phyloP scores from a whole-genome alignment of 2,113 vertebrate species.

The Oophaga pumilio region DNA sequence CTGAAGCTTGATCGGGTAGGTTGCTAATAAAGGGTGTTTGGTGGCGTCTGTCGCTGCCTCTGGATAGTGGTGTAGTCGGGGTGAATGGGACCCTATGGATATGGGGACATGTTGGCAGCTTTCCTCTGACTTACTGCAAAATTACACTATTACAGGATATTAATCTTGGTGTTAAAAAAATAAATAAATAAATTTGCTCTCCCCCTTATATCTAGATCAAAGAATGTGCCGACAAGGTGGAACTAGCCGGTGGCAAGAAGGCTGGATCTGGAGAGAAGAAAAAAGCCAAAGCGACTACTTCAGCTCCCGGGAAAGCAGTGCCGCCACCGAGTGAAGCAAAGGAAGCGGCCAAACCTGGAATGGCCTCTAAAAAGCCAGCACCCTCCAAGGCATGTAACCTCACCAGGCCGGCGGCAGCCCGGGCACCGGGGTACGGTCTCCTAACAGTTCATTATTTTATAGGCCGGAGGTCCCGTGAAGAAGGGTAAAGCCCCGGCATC shows the following conservation, averaged over 20 bases:
- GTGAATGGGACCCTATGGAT: too few species aligned
- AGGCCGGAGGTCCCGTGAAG: constrained; percentile 83
- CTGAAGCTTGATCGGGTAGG: constrained; percentile 94
- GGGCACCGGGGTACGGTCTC: not conserved
- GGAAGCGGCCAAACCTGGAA: constrained; percentile 77
- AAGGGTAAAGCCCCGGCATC: constrained; percentile 79
- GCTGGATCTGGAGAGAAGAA: constrained; percentile 73
- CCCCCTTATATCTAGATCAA: constrained; percentile 80
- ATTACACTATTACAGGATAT: too few species aligned
- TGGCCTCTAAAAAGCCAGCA: constrained; percentile 78
- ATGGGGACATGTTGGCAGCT: too few species aligned
- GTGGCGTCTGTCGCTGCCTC: too few species aligned
- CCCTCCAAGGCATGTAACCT: constrained; percentile 76
- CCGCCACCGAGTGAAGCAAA: constrained; percentile 73
- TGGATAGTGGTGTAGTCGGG: too few species aligned
- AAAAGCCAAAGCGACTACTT: constrained; percentile 70
- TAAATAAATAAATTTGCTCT: not conserved
- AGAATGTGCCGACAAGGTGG: constrained; percentile 93
- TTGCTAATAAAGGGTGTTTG: not conserved
- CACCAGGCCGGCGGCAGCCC: not conserved
- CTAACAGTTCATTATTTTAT: constrained; percentile 24
- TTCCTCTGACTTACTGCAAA: too few species aligned
- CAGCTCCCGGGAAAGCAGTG: constrained; percentile 72
- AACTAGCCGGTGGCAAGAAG: constrained; percentile 83
- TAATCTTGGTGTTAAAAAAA: not conserved